Base-by-base conservation (phyloP, 1,140 invertebrate species). In the Ceratina japonica region DNA sequence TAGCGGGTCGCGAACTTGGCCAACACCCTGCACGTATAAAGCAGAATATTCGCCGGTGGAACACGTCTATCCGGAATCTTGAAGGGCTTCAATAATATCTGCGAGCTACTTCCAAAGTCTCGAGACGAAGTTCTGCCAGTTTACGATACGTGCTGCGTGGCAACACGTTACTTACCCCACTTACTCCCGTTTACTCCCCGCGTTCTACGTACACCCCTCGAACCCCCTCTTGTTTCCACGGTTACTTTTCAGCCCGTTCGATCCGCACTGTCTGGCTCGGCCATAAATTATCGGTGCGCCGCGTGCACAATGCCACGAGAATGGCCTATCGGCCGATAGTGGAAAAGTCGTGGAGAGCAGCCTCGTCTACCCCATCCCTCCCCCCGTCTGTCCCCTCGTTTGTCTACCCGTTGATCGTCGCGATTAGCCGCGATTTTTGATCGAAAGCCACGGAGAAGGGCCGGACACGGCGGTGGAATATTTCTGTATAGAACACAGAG, bases 41-140 rank as follows among this genome's bases (percentile, higher is more conserved):
- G 74, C 78, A 77, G 66, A 75, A 81, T 84, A 81, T 75, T 85
- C 75, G 70, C 49, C 63, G 76, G 65, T 64, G 72, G 75, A 73
- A 77, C 83, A 77, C 84, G 83, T 82, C 84, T 86, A 86, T 85
- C 83, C 80, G 71, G 84, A 85, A 85, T 86, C 83, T 82, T 85
- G 84, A 86, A 86, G 84, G 84, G 84, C 84, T 82, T 86, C 84
- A 82, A 86, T 86, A 86, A 86, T 86, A 86, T 86, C 83, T 86
- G 73, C 83, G 78, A 82, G 84, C 84, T 86, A 86, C 83, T 86
- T 85, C 80, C 84, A 86, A 86, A 86, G 84, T 86, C 84, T 85
- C 73, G 80, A 44, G 37, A 80, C 83, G 51, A 86, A 86, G 83
- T 86, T 86, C 83, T 75, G 77, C 83, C 84, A 85, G 84, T 82